These are phyloP conservation scores for Dinomys branickii DNA, from an alignment of 2,113 vertebrate species.

Conservation along the genomic window DNA sequence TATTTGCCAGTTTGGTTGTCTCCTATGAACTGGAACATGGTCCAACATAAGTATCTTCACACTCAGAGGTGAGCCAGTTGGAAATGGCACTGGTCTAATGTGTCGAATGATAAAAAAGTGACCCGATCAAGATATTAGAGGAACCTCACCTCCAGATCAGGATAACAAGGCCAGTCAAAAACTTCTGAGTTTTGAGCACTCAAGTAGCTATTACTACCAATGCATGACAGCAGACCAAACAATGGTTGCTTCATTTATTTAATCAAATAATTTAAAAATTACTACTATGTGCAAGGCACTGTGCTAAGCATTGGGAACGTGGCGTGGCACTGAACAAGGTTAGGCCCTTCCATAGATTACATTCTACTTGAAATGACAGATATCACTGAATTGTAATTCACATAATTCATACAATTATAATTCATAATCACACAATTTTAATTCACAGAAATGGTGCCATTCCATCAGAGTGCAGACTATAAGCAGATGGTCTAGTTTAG, in stretches of 20 bases:
- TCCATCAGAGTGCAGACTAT: background rate
- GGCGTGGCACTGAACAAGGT: background rate
- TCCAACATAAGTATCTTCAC: constrained; percentile 1
- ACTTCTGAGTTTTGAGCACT: background rate
- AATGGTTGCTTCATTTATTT: background rate
- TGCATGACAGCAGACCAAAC: background rate
- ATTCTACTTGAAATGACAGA: constrained; percentile 7
- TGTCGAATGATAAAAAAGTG: constrained; percentile 30
- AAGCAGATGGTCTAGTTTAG: background rate
- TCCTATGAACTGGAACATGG: background rate
- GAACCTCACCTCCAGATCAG: background rate
- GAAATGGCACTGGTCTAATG: constrained; percentile 3
- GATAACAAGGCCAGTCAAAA: background rate
- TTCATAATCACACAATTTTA: background rate
- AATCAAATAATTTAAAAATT: constrained; percentile 14
- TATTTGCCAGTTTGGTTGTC: background rate
- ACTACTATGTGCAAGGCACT: background rate
- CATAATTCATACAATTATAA: too few relatives aligned
- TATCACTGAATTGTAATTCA: background rate
- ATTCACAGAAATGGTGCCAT: background rate
- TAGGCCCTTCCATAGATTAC: background rate
- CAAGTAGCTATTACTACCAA: background rate
- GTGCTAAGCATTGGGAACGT: background rate
- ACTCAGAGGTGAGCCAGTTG: constrained; percentile 11
- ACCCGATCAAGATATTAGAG: background rate